Conservation (phyloP, 2,797 vertebrate genomes). For the Rhinogobio ventralis region DNA sequence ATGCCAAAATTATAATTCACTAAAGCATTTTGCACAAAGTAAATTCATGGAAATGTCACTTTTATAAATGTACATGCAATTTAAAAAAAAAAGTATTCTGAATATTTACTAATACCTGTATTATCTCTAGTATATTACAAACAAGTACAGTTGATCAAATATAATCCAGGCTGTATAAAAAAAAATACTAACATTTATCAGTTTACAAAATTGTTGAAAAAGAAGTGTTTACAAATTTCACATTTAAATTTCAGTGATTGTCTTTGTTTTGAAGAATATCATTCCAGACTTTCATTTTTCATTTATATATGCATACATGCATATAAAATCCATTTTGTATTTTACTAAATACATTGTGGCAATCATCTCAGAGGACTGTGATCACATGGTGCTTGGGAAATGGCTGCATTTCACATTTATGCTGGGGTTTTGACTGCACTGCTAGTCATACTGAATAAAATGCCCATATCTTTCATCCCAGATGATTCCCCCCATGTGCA, state of each 20-base stretch:
- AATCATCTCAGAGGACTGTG: slow-evolving; percentile 76
- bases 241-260: slow-evolving; percentile 66
- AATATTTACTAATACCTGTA: slow-evolving; percentile 81
- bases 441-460: slow-evolving; percentile 52
- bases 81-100: slow-evolving; percentile 76
- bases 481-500: slow-evolving; percentile 31
- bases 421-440: slow-evolving; percentile 46
- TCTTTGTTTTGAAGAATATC: slow-evolving; percentile 53
- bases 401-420: slow-evolving; percentile 45
- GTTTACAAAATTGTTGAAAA: slow-evolving; percentile 79
- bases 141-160: slow-evolving; percentile 76
- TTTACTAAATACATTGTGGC: slow-evolving; percentile 62
- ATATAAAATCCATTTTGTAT: slow-evolving; percentile 57
- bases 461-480: slow-evolving; percentile 59
- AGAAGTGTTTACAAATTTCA: slow-evolving; percentile 80
- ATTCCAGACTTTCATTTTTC: slow-evolving; percentile 44
- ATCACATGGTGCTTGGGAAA: slow-evolving; percentile 66
- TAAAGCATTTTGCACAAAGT: slow-evolving; percentile 89
- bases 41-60: slow-evolving; percentile 80
- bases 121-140: slow-evolving; percentile 79
- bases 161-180: slow-evolving; percentile 78
- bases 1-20: slow-evolving; percentile 92
- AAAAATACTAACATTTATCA: slow-evolving; percentile 75
- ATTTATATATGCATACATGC: slow-evolving; percentile 44
- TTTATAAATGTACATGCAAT: slow-evolving; percentile 84